Evolutionary conservation across 2,113 vertebrate species (phyloP), one percentile per base, ranked within the genome.

Genomic region (Menura novaehollandiae): DNA sequence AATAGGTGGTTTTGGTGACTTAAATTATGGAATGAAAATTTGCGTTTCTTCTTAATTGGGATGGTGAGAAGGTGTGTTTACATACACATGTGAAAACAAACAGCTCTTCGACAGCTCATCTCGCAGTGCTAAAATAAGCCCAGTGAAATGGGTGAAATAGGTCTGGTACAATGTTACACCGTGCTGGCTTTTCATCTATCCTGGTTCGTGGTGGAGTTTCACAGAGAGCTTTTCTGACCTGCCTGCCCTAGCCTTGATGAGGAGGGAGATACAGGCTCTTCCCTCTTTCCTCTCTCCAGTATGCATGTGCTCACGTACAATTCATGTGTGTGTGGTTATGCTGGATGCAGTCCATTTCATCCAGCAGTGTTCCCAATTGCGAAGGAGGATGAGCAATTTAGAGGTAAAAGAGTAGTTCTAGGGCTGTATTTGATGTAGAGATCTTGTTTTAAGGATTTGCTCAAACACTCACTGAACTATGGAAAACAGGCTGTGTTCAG

Each of bases 221-320:
- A 28, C 53, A 62, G 58, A 55, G 60, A 41, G n/a, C 47, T 79
- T 72, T 83, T 88, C 41, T 53, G 52, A 2, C 46, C 28, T 41
- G 67, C n/a, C 46, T 84, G n/a, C 46, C 37, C 32, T 83, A 89
- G 60, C 43, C 23, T 46, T 77, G 89, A 37, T 71, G 80, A 33
- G 49, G 15, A 53, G 51, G 39, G 52, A 88, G 62, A 59, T 43
- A 30, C 1, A 27, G 56, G 7, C 41, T 73, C n/a, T 92, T 56
- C 20, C 69, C 41, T 85, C 28, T 81, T 62, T 64, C 28, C 21
- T 64, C 13, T 63, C 23, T 43, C 21, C 39, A 16, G 9, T 22
- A 14, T 1, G 0, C 0, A 0, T 21, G 9, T 0, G 3, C 47
- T 91, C 8, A 3, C 0, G 0, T n/a, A 19, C 32, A 51, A 7